These are phyloP conservation scores for Palythoa grandis DNA, from an alignment of 92 coral and sea anemone genomes.

Conservation along the genomic window DNA sequence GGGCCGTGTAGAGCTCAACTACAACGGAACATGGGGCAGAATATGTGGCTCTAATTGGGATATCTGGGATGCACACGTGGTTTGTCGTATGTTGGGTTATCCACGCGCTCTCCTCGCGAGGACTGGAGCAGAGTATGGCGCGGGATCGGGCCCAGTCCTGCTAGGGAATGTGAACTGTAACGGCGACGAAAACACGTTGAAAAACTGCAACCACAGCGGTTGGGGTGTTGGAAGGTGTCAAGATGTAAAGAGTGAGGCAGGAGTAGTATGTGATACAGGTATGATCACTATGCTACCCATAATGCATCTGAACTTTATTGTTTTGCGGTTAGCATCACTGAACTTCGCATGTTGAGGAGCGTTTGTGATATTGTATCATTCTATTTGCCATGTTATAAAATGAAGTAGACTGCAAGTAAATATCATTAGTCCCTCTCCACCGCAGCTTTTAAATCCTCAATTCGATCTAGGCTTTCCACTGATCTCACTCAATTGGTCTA, in stretches of 20 bases:
- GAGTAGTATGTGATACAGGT: slow-evolving; percentile 19
- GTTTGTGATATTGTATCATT: no score
- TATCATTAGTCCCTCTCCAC: no score
- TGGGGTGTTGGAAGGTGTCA: not conserved
- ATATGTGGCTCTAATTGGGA: not conserved
- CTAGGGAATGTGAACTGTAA: not conserved
- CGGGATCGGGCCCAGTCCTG: not conserved
- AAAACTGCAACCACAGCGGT: not conserved
- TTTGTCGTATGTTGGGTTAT: slow-evolving; percentile 15
- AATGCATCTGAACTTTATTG: no score
- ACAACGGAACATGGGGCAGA: slow-evolving; percentile 1
- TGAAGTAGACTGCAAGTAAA: no score
- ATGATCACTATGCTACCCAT: not conserved
- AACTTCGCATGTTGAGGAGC: no score
- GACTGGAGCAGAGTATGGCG: not conserved
- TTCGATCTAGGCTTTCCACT: no score
- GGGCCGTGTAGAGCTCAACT: not conserved
- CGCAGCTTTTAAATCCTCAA: no score
- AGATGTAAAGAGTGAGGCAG: not conserved
- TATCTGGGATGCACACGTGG: not conserved
- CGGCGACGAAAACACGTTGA: not conserved
- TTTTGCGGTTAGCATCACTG: no score
- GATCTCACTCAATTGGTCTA: no score
- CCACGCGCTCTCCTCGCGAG: not conserved
- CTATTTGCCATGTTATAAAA: no score